Evolutionary conservation across 2,797 vertebrate genomes (phyloP).

Genomic region (Scleropages formosus): DNA sequence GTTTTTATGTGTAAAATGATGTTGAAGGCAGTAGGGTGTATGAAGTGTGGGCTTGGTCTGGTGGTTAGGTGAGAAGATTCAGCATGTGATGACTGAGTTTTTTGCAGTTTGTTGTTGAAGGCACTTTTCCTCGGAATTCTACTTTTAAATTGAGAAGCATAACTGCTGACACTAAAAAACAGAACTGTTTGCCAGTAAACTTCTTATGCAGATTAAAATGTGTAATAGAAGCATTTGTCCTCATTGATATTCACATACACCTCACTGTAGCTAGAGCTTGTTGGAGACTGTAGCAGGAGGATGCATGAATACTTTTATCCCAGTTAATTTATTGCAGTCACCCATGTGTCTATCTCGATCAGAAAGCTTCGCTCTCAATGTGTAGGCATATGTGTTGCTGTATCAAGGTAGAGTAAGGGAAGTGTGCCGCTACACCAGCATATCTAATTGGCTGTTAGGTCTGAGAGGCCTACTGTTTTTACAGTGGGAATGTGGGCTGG

Average conservation of each 20-base stretch:
- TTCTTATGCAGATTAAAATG: not conserved
- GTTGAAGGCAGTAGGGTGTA: not conserved
- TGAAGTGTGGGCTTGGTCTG: not conserved
- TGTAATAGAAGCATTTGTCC: not conserved
- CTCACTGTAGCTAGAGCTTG: not conserved
- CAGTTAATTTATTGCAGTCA: not conserved
- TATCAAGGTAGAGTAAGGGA: no score
- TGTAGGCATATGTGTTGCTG: not conserved
- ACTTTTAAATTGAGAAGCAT: not conserved
- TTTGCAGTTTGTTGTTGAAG: not conserved
- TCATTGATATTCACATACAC: not conserved
- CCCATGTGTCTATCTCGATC: not conserved
- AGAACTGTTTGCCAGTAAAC: not conserved
- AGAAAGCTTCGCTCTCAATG: not conserved
- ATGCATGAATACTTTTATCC: no score
- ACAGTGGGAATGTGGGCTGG: not conserved
- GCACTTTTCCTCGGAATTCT: not conserved
- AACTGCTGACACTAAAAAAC: conserved; percentile 6
- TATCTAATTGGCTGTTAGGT: not conserved
- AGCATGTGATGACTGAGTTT: not conserved
- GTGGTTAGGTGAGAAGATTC: not conserved
- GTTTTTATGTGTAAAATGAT: not conserved
- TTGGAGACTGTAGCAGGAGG: no score
- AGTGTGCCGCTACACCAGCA: not conserved
- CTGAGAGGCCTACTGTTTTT: not conserved